Evolutionary conservation across 2,888 invertebrate species (phyloP).

Genomic region (Mantis religiosa): DNA sequence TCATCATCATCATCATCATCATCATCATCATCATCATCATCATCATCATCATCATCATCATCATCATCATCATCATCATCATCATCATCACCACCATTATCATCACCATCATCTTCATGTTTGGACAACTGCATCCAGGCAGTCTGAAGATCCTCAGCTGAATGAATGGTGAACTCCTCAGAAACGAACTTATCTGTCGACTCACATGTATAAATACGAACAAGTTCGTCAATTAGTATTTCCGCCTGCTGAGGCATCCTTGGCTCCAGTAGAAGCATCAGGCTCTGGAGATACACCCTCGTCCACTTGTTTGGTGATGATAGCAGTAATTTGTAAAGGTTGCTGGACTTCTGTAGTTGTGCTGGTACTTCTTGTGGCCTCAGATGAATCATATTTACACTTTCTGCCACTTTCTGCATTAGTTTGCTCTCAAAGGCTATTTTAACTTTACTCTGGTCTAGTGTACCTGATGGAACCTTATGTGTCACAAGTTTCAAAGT

Average conservation of each 20-base stretch:
- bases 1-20: too few relatives aligned
- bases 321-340: neutral
- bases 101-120: neutral
- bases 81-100: too few relatives aligned
- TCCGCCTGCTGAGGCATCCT: neutral
- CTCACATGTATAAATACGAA: neutral
- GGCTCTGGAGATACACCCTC: neutral
- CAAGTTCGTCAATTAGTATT: neutral
- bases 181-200: neutral
- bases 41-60: too few relatives aligned
- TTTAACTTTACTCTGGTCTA: neutral
- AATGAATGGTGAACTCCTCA: neutral
- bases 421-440: neutral
- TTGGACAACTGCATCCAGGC: neutral
- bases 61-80: too few relatives aligned
- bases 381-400: neutral
- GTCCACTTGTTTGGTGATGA: neutral
- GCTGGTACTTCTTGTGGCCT: neutral
- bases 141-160: neutral
- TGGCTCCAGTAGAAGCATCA: neutral
- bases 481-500: neutral
- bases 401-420: neutral
- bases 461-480: neutral
- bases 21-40: too few relatives aligned
- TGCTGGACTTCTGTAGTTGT: neutral